These are phyloP conservation scores for Acanthosepion esculentum DNA, from an alignment of 2,888 invertebrate species.

Conservation along the genomic window DNA sequence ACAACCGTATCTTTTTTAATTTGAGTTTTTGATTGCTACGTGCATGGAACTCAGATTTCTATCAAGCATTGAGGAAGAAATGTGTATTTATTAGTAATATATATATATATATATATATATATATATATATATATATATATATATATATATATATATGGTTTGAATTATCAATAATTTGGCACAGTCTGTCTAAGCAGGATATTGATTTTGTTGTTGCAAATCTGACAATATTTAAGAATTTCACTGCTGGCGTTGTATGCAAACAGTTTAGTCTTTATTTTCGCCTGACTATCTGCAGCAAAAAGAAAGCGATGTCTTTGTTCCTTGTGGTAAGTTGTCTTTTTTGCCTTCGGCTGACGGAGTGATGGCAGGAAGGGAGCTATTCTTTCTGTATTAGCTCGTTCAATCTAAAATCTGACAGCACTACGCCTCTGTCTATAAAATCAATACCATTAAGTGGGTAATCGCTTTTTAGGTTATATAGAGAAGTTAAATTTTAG, in stretches of 20 bases:
- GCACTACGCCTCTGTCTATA: not conserved
- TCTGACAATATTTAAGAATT: constrained; percentile 16
- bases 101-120: too few relatives aligned
- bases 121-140: too few relatives aligned
- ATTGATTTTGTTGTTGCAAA: not conserved
- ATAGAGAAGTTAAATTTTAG: not conserved
- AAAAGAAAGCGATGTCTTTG: not conserved
- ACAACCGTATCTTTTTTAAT: too few relatives aligned
- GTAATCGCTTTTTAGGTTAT: not conserved
- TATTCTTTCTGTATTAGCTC: not conserved
- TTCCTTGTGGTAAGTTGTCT: not conserved
- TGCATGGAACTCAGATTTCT: too few relatives aligned
- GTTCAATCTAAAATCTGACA: not conserved
- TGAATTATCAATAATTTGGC: too few relatives aligned
- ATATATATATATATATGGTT: too few relatives aligned
- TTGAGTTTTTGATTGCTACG: too few relatives aligned
- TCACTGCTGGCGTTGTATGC: not conserved
- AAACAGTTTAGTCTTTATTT: not conserved
- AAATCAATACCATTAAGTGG: not conserved
- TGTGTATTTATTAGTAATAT: too few relatives aligned
- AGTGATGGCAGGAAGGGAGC: not conserved
- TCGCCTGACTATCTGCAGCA: not conserved
- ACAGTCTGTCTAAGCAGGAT: not conserved
- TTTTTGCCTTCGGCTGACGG: not conserved
- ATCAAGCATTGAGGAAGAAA: too few relatives aligned